A percentile compares a stretch with the other conserved stretches of the same genome.
Conservation (phyloP, 2,113 vertebrate species). For the Bufo bufo region DNA sequence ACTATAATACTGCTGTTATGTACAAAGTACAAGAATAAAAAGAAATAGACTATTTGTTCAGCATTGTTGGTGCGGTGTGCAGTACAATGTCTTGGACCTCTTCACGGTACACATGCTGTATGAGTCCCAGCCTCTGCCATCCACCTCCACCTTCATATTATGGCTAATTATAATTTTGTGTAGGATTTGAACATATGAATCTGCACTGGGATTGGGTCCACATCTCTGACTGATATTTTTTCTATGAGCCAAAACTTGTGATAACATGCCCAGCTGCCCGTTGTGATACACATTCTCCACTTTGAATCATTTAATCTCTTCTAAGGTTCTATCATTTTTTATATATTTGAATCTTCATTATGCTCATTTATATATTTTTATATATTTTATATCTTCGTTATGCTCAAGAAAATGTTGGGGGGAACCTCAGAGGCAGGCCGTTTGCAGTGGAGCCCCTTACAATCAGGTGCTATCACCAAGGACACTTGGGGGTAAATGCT, state of each 20-base stretch:
- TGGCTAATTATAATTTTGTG: neutral
- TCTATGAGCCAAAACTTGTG: neutral
- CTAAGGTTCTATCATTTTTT: neutral
- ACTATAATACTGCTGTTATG: too few relatives aligned
- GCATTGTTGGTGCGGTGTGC: too few relatives aligned
- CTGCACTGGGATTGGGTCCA: neutral
- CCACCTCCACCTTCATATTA: neutral
- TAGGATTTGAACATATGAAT: neutral
- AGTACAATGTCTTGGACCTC: too few relatives aligned
- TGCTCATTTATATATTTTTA: neutral
- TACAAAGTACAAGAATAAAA: too few relatives aligned
- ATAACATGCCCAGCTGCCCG: neutral
- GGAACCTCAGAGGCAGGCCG: too few relatives aligned
- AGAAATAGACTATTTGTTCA: too few relatives aligned
- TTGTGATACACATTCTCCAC: neutral
- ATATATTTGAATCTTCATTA: too few relatives aligned
- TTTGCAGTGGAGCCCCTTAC: neutral
- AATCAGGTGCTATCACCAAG: neutral
- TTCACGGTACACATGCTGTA: neutral
- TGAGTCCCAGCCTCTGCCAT: neutral
- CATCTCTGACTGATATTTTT: neutral
- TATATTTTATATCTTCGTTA: neutral
- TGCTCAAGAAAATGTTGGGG: neutral
- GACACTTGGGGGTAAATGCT: neutral
- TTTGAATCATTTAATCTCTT: neutral